These are phyloP conservation scores for Nycticorax nycticorax DNA, from an alignment of 2,113 vertebrate species.

Conservation along the genomic window DNA sequence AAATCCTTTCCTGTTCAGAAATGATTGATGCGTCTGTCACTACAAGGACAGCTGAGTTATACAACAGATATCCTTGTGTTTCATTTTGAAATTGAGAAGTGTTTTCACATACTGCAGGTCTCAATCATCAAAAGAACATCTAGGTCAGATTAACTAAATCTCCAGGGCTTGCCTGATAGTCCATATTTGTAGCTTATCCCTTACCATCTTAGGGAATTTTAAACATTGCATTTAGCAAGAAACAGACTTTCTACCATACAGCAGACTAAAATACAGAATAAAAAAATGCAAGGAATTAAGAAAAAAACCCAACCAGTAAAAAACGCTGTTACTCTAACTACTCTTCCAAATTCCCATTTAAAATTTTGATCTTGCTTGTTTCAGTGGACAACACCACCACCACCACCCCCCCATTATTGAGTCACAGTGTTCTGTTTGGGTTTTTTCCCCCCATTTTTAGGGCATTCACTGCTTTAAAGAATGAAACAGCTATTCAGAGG, in stretches of 20 bases:
- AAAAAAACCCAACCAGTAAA: neutral
- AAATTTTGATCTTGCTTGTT: neutral
- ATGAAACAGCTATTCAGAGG: neutral
- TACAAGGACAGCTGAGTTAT: slow-evolving; percentile 72
- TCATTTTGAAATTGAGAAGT: slow-evolving; percentile 82
- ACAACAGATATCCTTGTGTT: slow-evolving; percentile 65
- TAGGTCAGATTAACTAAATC: slow-evolving; percentile 88
- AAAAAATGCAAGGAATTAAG: neutral
- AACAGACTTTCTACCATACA: neutral
- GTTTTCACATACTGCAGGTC: slow-evolving; percentile 74
- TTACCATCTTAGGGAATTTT: slow-evolving; percentile 76
- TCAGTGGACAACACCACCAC: too few species aligned
- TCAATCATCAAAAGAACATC: slow-evolving; percentile 88
- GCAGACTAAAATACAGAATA: slow-evolving; percentile 19
- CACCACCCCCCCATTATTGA: too few species aligned
- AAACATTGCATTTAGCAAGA: slow-evolving; percentile 63
- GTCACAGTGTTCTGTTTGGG: neutral
- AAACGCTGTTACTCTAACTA: neutral
- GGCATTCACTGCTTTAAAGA: neutral
- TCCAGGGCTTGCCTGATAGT: slow-evolving; percentile 74
- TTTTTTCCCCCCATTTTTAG: neutral
- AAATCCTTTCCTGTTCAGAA: slow-evolving; percentile 79
- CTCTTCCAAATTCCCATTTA: neutral
- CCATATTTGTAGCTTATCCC: slow-evolving; percentile 78
- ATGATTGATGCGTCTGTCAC: slow-evolving; percentile 75